Evolutionary conservation across 1,140 invertebrate genomes (phyloP).

Genomic region (Pseudomyrmex sp.): DNA sequence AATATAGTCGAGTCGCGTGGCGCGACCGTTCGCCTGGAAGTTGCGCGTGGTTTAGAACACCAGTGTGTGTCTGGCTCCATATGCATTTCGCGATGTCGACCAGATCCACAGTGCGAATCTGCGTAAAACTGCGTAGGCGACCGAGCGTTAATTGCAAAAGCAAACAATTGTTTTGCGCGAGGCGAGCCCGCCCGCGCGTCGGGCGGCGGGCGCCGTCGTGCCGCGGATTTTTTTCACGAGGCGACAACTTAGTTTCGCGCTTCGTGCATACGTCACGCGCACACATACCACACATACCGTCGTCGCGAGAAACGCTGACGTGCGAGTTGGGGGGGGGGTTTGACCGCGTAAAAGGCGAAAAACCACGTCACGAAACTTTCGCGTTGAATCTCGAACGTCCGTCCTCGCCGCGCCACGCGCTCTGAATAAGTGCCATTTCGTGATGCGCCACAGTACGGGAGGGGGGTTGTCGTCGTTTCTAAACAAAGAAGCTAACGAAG

Average conservation of each 20-base stretch:
- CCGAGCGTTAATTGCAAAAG: constrained; percentile 54
- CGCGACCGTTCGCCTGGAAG: constrained; percentile 11
- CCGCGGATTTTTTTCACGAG: constrained; percentile 28
- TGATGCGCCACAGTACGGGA: too few species aligned
- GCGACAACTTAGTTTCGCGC: constrained; percentile 59
- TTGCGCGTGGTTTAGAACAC: neutral
- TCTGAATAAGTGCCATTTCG: constrained; percentile 28
- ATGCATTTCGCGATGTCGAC: constrained; percentile 24
- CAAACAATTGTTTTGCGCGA: constrained; percentile 54
- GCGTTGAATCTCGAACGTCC: constrained; percentile 14
- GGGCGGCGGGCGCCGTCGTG: neutral
- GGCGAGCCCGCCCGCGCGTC: neutral
- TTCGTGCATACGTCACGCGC: constrained; percentile 36
- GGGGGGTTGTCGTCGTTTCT: neutral
- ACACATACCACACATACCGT: neutral
- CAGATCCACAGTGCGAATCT: constrained; percentile 29
- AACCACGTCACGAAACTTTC: constrained; percentile 46
- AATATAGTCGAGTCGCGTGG: constrained; percentile 39
- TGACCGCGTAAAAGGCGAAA: constrained; percentile 44
- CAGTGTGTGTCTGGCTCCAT: constrained; percentile 8
- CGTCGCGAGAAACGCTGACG: constrained; percentile 19
- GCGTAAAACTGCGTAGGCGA: constrained; percentile 52
- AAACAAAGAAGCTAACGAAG: constrained; percentile 47
- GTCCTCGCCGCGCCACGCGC: neutral
- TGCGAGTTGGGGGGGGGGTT: neutral